These are phyloP conservation scores for Temnothorax rugatulus DNA, from an alignment of 2,888 invertebrate species.

Conservation along the genomic window DNA sequence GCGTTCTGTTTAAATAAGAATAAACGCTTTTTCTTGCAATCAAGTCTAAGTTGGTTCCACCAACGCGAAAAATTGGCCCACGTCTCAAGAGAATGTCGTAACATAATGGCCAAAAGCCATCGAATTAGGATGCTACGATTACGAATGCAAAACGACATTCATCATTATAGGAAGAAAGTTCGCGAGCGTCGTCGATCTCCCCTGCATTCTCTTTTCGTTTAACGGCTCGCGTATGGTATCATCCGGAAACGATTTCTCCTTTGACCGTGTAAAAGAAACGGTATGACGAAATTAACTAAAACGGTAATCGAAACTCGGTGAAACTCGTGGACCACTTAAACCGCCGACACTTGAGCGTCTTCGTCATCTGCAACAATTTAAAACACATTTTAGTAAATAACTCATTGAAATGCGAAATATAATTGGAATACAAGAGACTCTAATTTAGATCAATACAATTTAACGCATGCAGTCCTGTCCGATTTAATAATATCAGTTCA, in stretches of 20 bases:
- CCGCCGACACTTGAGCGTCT: constrained; percentile 90
- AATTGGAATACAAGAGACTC: constrained; percentile 18
- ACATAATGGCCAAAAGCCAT: background rate
- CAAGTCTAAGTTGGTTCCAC: constrained; percentile 14
- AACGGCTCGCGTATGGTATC: background rate
- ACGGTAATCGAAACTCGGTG: constrained; percentile 66
- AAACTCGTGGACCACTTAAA: constrained; percentile 81
- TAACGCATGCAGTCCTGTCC: background rate
- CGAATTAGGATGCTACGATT: constrained; percentile 19
- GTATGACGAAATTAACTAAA: constrained; percentile 66
- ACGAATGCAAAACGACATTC: constrained; percentile 14
- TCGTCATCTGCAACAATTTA: constrained; percentile 88
- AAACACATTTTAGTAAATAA: constrained; percentile 49
- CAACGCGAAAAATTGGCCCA: constrained; percentile 16
- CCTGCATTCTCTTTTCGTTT: background rate
- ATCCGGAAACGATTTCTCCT: constrained; percentile 34
- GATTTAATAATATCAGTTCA: background rate
- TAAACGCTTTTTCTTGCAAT: constrained; percentile 32
- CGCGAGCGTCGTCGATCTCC: constrained; percentile 2
- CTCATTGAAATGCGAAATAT: background rate
- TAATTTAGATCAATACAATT: background rate
- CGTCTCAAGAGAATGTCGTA: background rate
- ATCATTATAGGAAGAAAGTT: constrained; percentile 12
- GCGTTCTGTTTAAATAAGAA: constrained; percentile 49
- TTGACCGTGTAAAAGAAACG: constrained; percentile 31